Evolutionary conservation across 2,888 invertebrate species (phyloP), one percentile per base, ranked within the genome.

Genomic region (Girardia tigrina): DNA sequence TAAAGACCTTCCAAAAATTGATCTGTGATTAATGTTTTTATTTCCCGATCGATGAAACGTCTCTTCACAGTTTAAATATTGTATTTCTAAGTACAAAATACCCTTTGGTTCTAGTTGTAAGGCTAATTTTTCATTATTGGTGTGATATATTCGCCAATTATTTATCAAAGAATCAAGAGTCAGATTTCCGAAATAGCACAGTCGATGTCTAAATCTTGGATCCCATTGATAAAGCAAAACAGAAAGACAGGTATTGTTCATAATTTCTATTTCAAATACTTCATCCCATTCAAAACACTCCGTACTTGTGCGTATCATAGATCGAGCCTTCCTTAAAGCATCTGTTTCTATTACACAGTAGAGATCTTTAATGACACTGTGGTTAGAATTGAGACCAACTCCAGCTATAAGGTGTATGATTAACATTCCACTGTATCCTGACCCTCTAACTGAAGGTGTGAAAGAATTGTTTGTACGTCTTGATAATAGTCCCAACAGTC

Each of bases 221-320:
- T 98, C 97, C 98, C 98, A 98, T 6, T 94, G 94, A 86, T 98
- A 98, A 73, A 98, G 92, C 79, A 97, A 88, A 79, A 98, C 90
- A 82, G 97, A 94, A 79, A 97, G 86, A 84, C 95, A 93, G 80
- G 91, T 89, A 82, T 94, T 94, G 81, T 92, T 91, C 70, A 94
- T 92, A 78, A 97, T 87, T 83, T 98, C 97, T 81, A 98, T 86
- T 83, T 98, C 97, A 83, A 98, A 98, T 20, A 93, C 92, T 84
- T 98, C 98, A 83, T 97, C 94, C 98, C 98, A 98, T 85, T 97
- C 94, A 84, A 95, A 97, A 83, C 93, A 92, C 71, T 94, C 88
- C 83, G 94, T 94, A 1, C 94, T 94, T 0, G 93, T 94, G 76
- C 94, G 88, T 29, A 95, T 94, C 81, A 94, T 94, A 28, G 94